Percentiles rank a stretch among this genome's conserved stretches.
These are phyloP conservation scores for Oreonectes daqikongensis DNA, from an alignment of 2,797 vertebrate genomes.

Conservation along the genomic window DNA sequence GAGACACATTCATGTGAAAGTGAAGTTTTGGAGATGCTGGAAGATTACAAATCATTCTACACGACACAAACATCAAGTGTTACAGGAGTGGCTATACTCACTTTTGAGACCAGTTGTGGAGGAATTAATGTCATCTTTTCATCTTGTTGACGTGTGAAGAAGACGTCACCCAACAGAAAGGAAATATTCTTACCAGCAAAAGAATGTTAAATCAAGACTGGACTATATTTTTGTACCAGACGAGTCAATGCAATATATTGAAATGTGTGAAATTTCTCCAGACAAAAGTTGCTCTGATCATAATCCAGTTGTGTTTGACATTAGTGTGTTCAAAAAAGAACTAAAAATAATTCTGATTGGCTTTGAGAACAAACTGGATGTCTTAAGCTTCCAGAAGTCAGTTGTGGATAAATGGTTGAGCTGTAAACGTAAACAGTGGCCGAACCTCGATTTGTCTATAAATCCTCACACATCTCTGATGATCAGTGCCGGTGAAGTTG, in stretches of 20 bases:
- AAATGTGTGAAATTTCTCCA: background rate
- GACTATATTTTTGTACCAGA: conserved; percentile 17
- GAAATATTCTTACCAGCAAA: background rate
- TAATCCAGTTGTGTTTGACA: background rate
- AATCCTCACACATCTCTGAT: background rate
- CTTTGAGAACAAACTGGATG: too few species aligned
- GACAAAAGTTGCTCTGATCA: background rate
- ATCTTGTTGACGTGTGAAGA: conserved; percentile 22
- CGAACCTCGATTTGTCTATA: background rate
- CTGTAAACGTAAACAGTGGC: background rate
- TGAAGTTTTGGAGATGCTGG: background rate
- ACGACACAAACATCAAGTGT: background rate
- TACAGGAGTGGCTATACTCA: background rate
- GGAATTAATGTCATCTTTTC: background rate
- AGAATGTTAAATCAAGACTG: background rate
- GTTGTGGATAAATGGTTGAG: conserved; percentile 1
- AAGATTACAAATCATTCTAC: background rate
- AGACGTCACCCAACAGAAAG: background rate
- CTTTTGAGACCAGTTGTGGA: background rate
- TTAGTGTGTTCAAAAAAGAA: background rate
- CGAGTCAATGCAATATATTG: background rate
- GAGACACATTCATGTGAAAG: background rate
- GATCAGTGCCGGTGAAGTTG: background rate
- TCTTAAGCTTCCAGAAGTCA: too few species aligned
- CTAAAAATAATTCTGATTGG: background rate